Base-by-base conservation (phyloP, 1,140 invertebrate genomes). In the Atopsyche davidsoni region DNA sequence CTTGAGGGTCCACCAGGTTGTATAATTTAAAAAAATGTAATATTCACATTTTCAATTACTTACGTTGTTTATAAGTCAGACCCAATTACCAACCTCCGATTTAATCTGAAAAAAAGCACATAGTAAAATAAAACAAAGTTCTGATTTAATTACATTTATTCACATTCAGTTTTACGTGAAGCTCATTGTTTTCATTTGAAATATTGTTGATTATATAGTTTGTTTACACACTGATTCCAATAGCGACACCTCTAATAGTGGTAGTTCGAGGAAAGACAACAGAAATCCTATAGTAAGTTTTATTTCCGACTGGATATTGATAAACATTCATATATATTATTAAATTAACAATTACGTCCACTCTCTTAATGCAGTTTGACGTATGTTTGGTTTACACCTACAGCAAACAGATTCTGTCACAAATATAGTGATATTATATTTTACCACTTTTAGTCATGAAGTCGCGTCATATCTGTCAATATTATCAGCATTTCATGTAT, bases 111-210 rank as follows among this genome's bases (percentile, higher is more conserved):
- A n/a, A n/a, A n/a, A n/a, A n/a, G n/a, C n/a, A n/a, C 25, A 28
- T 9, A 28, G 7, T 28, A 28, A 28, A 28, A 28, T 28, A 28
- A 28, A 28, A 28, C 7, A 28, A 28, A 9, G 25, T 28, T 28
- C 13, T 28, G 25, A 9, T 28, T 13, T 19, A 31, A n/a, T 35
- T 46, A 45, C 38, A 55, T 55, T 55, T 55, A 56, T 56, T 56
- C 50, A 56, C 49, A 56, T 52, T 45, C 40, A 56, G 46, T 56
- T 51, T 48, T 22, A 56, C 45, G 46, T 56, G 41, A 56, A 56
- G 49, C 45, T 56, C 54, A 56, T 56, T 48, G 49, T 56, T 56
- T 48, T 48, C 35, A 48, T 40, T 44, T 17, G 31, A 44, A 35
- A 46, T 53, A 53, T 16, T 17, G 50, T 54, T 54, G 52, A 54